Evolutionary conservation across 2,888 invertebrate species (phyloP).

Genomic region (Clitarchus hookeri): DNA sequence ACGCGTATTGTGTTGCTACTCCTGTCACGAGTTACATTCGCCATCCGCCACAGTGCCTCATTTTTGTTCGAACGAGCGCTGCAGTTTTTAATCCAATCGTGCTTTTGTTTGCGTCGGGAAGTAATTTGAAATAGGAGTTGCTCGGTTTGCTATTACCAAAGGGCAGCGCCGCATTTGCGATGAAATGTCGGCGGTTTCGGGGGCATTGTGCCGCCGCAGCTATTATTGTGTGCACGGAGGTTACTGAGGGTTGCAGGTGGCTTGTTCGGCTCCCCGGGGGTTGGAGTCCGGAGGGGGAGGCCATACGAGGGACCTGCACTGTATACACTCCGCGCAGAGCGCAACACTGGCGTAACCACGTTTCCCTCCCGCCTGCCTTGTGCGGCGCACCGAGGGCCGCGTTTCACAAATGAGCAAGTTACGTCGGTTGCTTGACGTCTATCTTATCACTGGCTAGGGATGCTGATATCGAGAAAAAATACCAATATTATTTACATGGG

Average conservation of each 20-base stretch:
- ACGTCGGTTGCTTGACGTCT: too few relatives aligned
- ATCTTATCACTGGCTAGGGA: too few relatives aligned
- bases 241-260: neutral
- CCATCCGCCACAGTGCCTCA: neutral
- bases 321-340: neutral
- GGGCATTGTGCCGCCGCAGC: constrained; percentile 10
- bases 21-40: too few relatives aligned
- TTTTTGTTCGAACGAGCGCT: neutral
- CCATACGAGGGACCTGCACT: neutral
- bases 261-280: neutral
- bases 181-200: constrained; percentile 7
- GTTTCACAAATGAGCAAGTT: too few relatives aligned
- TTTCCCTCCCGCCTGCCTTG: too few relatives aligned
- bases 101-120: neutral
- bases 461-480: too few relatives aligned
- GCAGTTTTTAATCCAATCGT: neutral
- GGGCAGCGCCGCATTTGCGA: neutral
- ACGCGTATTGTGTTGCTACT: too few relatives aligned
- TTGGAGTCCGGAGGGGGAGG: neutral
- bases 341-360: neutral
- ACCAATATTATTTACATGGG: too few relatives aligned
- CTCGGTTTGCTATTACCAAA: neutral
- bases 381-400: too few relatives aligned
- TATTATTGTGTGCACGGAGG: neutral
- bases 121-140: neutral